phyloP scores from a whole-genome alignment of 2,113 vertebrate genomes.

The Meriones unguiculatus region DNA sequence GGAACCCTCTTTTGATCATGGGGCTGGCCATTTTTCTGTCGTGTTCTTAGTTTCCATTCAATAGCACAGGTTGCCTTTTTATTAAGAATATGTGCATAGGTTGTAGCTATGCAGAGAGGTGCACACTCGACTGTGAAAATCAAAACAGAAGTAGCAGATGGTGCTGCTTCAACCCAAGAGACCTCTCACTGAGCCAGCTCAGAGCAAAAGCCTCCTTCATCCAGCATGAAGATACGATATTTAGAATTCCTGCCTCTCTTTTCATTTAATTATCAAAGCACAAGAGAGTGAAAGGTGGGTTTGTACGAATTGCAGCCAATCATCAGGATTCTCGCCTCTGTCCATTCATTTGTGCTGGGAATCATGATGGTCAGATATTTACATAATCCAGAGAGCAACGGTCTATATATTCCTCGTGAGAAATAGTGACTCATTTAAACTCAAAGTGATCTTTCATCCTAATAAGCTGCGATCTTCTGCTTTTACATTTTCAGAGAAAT shows the following conservation, averaged over 20 bases:
- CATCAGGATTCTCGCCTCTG: neutral
- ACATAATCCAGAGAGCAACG: neutral
- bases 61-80: slow-evolving; percentile 69
- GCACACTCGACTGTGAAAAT: slow-evolving; percentile 73
- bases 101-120: slow-evolving; percentile 69
- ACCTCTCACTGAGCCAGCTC: slow-evolving; percentile 60
- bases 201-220: slow-evolving; percentile 60
- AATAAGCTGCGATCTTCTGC: neutral
- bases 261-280: slow-evolving; percentile 51
- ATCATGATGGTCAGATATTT: neutral
- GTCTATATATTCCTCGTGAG: neutral
- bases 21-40: slow-evolving; percentile 59
- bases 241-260: slow-evolving; percentile 45
- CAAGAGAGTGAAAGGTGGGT: neutral
- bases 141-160: slow-evolving; percentile 78
- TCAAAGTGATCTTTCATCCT: neutral
- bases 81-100: slow-evolving; percentile 71
- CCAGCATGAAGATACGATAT: slow-evolving; percentile 35
- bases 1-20: slow-evolving; percentile 51
- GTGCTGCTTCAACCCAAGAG: slow-evolving; percentile 69
- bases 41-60: slow-evolving; percentile 69
- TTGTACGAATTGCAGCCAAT: neutral
- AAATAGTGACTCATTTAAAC: neutral
- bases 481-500: slow-evolving; percentile 23
- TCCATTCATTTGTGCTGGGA: neutral